Percentiles rank a stretch among this genome's conserved stretches.
These are phyloP conservation scores for Apostichopus californicus DNA, from an alignment of 35 echinoderm and acorn worm species.

Conservation along the genomic window DNA sequence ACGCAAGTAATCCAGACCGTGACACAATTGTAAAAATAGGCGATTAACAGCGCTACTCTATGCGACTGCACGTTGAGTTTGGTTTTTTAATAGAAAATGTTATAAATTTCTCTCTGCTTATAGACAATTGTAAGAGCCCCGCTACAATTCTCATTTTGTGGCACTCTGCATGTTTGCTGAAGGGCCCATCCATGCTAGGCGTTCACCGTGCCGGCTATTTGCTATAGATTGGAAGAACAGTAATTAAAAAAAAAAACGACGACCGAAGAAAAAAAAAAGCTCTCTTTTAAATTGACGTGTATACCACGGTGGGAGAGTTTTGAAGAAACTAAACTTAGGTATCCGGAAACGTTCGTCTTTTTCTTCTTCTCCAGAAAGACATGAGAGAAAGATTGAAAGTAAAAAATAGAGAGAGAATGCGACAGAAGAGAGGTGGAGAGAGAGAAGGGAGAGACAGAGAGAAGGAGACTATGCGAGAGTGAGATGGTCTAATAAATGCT, in stretches of 20 bases:
- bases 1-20: too few relatives aligned
- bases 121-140: not conserved
- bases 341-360: slow-evolving; percentile 6
- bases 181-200: slow-evolving; percentile 12
- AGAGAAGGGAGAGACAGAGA: not conserved
- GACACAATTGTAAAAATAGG: too few relatives aligned
- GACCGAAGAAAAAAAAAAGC: not conserved
- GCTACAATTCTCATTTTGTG: slow-evolving; percentile 30
- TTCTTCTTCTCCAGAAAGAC: not conserved
- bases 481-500: slow-evolving; percentile 3
- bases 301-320: not conserved
- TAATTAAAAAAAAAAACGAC: slow-evolving; percentile 2
- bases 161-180: slow-evolving; percentile 27
- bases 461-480: not conserved
- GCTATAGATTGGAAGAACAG: not conserved
- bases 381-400: not conserved
- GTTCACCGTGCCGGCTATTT: slow-evolving; percentile 11
- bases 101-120: not conserved
- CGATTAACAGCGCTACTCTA: too few relatives aligned
- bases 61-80: too few relatives aligned
- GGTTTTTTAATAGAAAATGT: too few relatives aligned
- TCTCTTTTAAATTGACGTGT: not conserved
- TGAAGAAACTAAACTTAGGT: not conserved
- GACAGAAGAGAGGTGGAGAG: not conserved
- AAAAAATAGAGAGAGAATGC: not conserved